Conservation (phyloP, 2,113 vertebrate genomes). For the Syrmaticus mikado region DNA sequence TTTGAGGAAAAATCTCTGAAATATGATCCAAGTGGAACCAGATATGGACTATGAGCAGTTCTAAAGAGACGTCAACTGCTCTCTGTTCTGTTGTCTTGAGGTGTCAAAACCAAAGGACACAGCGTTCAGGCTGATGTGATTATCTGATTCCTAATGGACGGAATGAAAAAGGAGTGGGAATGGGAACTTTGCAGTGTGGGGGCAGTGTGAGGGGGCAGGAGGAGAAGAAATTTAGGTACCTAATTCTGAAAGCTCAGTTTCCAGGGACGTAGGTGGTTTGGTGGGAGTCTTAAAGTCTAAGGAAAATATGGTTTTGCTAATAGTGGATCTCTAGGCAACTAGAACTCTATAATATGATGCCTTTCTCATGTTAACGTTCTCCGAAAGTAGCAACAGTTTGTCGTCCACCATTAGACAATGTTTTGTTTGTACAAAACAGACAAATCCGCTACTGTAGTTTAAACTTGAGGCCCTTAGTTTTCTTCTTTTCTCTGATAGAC, state of each 20-base stretch:
- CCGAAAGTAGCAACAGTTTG: neutral
- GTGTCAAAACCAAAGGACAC: neutral
- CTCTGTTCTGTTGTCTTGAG: neutral
- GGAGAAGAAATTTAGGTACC: neutral
- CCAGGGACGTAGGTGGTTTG: conserved; percentile 39
- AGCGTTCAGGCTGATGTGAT: neutral
- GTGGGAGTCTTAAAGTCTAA: conserved; percentile 47
- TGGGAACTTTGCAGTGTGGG: neutral
- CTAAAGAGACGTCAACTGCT: neutral
- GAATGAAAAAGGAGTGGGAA: conserved; percentile 5
- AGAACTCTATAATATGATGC: neutral
- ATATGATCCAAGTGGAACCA: neutral
- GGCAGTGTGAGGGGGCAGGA: neutral
- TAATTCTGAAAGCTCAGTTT: neutral
- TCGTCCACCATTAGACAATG: neutral
- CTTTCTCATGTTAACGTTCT: neutral
- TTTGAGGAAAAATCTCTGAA: conserved; percentile 17
- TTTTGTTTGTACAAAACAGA: neutral
- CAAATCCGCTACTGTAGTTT: neutral
- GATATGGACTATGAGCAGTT: neutral
- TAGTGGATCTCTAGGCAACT: conserved; percentile 61
- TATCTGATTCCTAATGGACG: neutral
- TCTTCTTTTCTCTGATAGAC: neutral
- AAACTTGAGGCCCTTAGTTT: neutral
- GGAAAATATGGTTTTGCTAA: conserved; percentile 6